Conservation (phyloP, 2,888 invertebrate genomes). For the Drosophila peninsularis region DNA sequence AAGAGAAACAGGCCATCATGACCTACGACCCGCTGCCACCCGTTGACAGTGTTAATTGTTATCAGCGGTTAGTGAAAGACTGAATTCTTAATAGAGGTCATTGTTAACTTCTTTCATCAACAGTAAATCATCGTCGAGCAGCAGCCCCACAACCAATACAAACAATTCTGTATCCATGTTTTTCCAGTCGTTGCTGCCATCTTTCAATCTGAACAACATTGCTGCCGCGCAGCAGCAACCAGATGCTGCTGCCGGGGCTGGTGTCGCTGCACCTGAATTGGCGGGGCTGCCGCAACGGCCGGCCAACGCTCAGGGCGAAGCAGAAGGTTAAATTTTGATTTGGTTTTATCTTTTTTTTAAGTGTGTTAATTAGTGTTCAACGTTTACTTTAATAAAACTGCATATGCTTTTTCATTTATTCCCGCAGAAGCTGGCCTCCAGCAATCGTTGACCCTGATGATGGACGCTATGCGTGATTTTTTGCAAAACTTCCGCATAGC, state of each 20-base stretch:
- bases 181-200: slow-evolving; percentile 90
- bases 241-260: slow-evolving; percentile 36
- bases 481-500: slow-evolving; percentile 88
- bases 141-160: slow-evolving; percentile 80
- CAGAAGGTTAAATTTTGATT: slow-evolving; percentile 57
- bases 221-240: slow-evolving; percentile 57
- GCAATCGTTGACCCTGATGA: slow-evolving; percentile 88
- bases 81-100: background rate
- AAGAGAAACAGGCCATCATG: slow-evolving; percentile 86
- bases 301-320: slow-evolving; percentile 46
- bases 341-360: slow-evolving; percentile 4
- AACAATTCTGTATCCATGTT: slow-evolving; percentile 86
- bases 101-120: background rate
- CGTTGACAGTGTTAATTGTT: slow-evolving; percentile 89
- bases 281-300: slow-evolving; percentile 12
- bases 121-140: slow-evolving; percentile 83
- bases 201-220: slow-evolving; percentile 86
- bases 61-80: slow-evolving; percentile 85
- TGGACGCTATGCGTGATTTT: slow-evolving; percentile 90
- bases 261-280: slow-evolving; percentile 8
- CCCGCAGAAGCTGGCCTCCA: slow-evolving; percentile 84
- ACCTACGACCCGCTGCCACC: slow-evolving; percentile 93
- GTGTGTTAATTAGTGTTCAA: slow-evolving; percentile 17
- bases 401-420: slow-evolving; percentile 10
- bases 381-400: slow-evolving; percentile 1